A percentile compares a stretch with the other conserved stretches of the same genome.
These are phyloP conservation scores for Aphaenogaster ashmeadi DNA, from an alignment of 1,140 invertebrate species.

Conservation along the genomic window DNA sequence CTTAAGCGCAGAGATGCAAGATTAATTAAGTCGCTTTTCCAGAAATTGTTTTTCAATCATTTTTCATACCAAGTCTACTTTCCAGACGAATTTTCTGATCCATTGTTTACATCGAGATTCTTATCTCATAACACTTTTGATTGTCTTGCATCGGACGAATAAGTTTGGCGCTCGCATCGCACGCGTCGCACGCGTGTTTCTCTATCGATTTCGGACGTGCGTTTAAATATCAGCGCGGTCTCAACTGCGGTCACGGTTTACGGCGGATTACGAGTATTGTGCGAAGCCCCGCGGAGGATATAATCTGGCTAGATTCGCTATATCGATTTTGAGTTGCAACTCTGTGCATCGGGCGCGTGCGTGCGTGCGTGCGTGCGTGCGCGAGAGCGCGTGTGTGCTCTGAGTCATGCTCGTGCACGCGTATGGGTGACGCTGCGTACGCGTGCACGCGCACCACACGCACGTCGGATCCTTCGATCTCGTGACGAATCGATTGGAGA, in stretches of 20 bases:
- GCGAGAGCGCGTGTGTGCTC: conserved; percentile 59
- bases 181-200: conserved; percentile 6
- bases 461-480: conserved; percentile 50
- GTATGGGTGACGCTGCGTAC: neutral
- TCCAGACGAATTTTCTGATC: neutral
- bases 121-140: neutral
- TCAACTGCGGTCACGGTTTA: conserved; percentile 81
- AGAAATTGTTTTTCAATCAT: neutral
- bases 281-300: conserved; percentile 85
- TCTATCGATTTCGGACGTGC: conserved; percentile 45
- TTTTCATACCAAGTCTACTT: neutral
- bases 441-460: conserved; percentile 22
- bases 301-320: conserved; percentile 86
- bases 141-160: neutral
- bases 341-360: conserved; percentile 73
- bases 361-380: conserved; percentile 69
- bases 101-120: neutral
- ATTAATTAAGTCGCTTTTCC: neutral
- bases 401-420: conserved; percentile 65
- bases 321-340: conserved; percentile 86
- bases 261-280: conserved; percentile 83
- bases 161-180: conserved; percentile 1
- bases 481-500: conserved; percentile 56
- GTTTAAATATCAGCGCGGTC: conserved; percentile 69
- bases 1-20: neutral